These are phyloP conservation scores for Kradibia gibbosae DNA, from an alignment of 1,140 invertebrate genomes.

Conservation along the genomic window DNA sequence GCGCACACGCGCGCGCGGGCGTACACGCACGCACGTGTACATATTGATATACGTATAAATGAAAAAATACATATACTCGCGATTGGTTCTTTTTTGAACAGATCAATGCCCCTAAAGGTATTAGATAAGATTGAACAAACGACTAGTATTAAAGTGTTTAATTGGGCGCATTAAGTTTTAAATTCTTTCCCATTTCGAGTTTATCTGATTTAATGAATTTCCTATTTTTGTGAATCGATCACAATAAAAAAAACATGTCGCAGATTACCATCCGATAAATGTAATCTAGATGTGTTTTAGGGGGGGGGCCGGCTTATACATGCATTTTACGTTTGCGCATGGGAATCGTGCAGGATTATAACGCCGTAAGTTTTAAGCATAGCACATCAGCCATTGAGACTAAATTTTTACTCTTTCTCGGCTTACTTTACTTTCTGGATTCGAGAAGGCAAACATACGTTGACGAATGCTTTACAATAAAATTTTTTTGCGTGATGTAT, in stretches of 20 bases:
- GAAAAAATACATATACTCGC: too few relatives aligned
- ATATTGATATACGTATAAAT: neutral
- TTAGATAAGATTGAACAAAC: neutral
- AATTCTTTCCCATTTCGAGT: neutral
- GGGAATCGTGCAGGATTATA: too few relatives aligned
- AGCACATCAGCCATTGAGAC: neutral
- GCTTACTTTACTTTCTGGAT: neutral
- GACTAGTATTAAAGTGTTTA: neutral
- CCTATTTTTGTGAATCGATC: too few relatives aligned
- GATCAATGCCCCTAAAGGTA: too few relatives aligned
- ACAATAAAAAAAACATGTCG: neutral
- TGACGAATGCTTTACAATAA: neutral
- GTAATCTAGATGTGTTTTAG: conserved; percentile 52
- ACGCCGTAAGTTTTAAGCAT: too few relatives aligned
- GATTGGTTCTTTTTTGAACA: neutral
- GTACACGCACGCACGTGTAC: too few relatives aligned
- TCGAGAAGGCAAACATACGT: neutral
- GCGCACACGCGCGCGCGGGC: too few relatives aligned
- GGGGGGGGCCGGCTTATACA: conserved; percentile 4
- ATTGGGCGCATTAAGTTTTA: neutral
- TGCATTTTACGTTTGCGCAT: too few relatives aligned
- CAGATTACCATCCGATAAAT: conserved; percentile 49
- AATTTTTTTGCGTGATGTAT: neutral
- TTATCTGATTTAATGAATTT: too few relatives aligned
- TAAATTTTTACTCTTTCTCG: neutral